Base-by-base conservation (phyloP, 2,113 vertebrate genomes). In the Caranx melampygus region DNA sequence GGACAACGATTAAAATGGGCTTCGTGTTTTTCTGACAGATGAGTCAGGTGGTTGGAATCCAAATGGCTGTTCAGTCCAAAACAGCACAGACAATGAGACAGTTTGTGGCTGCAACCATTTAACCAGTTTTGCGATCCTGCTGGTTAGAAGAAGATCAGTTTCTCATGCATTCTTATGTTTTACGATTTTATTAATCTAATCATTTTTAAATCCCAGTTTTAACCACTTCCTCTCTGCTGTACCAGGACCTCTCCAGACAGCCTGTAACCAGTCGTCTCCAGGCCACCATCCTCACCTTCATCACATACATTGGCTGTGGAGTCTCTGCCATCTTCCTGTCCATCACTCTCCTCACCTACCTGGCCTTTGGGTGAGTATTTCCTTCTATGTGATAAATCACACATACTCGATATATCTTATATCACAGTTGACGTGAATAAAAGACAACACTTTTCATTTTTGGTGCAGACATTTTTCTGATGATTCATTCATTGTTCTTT, bases 281-380 rank as follows among this genome's bases (percentile, higher is more conserved):
- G 82, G 87, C 87, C 75, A 91, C 92, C 88, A 96, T 97, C 75
- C 94, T 99, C 57, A 97, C 96, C 35, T 99, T 97, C 66, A 98
- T 99, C 87, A 97, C 97, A 0, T 98, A 97, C 54, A 97, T 99
- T 71, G 98, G 98, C 81, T 99, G 98, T 93, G 98, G 98, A 21
- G 85, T 99, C 77, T 99, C 98, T 34, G 95, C 97, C 61, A 95
- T 99, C 93, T 99, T 99, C 92, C 95, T 99, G 80, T 96, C 97
- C 11, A 31, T 98, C 83, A 99, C 98, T 42, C 94, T 99, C 58
- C 94, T 99, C 90, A 99, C 97, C 52, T 99, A 99, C 88, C 86
- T 99, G 92, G 90, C 96, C 40, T 99, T 99, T 94, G 96, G 95
- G 98, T 99, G 91, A 95, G 96, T 95, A 45, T 15, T 51, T 2